A percentile compares a stretch with the other conserved stretches of the same genome.
Conservation (phyloP, 2,888 invertebrate species). For the Agriopis marginaria region DNA sequence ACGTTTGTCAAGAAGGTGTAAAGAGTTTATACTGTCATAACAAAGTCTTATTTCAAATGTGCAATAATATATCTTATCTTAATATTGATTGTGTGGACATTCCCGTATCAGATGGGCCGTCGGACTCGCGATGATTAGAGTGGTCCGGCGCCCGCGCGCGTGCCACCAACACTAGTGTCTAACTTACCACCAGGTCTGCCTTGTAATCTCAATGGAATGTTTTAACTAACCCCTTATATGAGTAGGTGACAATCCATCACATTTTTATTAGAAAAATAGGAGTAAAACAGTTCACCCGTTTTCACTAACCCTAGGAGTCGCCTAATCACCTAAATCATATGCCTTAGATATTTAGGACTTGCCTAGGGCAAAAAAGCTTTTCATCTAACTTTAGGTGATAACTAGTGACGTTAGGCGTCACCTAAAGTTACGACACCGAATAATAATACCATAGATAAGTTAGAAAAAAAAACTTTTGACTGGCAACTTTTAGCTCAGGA, state of each 20-base stretch:
- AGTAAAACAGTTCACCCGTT: too few species aligned
- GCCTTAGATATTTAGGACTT: too few species aligned
- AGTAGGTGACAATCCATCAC: constrained; percentile 43
- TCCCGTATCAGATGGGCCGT: constrained; percentile 69
- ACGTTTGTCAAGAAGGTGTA: not conserved
- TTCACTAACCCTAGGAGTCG: too few species aligned
- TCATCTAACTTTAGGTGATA: too few species aligned
- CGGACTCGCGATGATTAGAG: constrained; percentile 86
- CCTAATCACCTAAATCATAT: too few species aligned
- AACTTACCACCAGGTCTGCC: constrained; percentile 78
- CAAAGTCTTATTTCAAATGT: not conserved
- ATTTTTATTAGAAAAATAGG: not conserved
- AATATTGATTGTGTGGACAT: constrained; percentile 52
- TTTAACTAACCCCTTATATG: constrained; percentile 40
- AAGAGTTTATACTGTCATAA: not conserved
- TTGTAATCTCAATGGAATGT: constrained; percentile 64
- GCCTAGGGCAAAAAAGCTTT: too few species aligned
- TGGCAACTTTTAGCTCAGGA: too few species aligned
- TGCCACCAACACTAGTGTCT: constrained; percentile 67
- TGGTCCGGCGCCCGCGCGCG: constrained; percentile 78
- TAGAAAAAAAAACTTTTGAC: too few species aligned
- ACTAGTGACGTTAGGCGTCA: too few species aligned
- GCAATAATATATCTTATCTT: constrained; percentile 35
- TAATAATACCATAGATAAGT: too few species aligned
- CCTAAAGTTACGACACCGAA: too few species aligned